These are phyloP conservation scores for Corythornis vintsioides DNA, from an alignment of 2,113 vertebrate species.

Conservation along the genomic window DNA sequence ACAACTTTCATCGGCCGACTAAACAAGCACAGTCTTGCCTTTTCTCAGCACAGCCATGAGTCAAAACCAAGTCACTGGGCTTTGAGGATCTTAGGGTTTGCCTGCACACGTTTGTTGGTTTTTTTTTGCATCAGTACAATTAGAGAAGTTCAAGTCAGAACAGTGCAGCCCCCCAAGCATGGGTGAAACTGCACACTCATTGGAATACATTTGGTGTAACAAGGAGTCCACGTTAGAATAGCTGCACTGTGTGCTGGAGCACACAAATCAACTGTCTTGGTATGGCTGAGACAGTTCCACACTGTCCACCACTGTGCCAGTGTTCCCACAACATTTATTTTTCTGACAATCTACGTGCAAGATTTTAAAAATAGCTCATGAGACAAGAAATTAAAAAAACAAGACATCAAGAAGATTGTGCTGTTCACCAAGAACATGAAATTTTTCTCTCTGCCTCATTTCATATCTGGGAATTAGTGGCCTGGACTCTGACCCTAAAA, in stretches of 20 bases:
- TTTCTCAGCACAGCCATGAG: background rate
- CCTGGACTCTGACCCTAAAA: background rate
- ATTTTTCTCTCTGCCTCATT: background rate
- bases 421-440: background rate
- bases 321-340: background rate
- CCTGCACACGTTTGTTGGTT: background rate
- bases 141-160: background rate
- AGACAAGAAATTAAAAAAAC: background rate
- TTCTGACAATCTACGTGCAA: background rate
- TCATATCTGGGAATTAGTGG: background rate
- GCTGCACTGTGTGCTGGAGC: background rate
- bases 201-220: background rate
- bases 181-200: background rate
- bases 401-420: background rate
- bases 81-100: background rate
- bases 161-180: background rate
- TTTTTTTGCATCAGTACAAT: background rate
- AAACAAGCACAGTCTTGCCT: constrained; percentile 48
- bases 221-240: background rate
- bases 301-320: background rate
- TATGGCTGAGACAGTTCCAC: background rate
- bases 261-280: background rate
- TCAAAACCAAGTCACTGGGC: background rate
- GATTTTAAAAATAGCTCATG: background rate
- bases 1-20: constrained; percentile 46